Base-by-base conservation (phyloP, 2,888 invertebrate species). In the Pherbina coryleti region DNA sequence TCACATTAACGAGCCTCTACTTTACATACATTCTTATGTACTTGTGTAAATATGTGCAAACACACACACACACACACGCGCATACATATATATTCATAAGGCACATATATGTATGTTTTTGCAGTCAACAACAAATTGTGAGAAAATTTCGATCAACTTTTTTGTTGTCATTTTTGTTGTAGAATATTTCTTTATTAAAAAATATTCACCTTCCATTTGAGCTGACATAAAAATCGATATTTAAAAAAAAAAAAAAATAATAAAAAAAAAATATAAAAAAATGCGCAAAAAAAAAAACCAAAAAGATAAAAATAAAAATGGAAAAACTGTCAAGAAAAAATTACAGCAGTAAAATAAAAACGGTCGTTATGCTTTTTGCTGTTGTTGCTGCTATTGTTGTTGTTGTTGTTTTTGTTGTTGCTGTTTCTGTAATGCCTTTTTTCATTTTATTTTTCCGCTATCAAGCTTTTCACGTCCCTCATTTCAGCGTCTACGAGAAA, bases 201-300 rank as follows among this genome's bases (percentile, higher is more conserved):
- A 85, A 84, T 84, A 83, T 85, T 82, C 85, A 85, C 86, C 85
- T 85, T 85, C 84, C 85, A 85, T 85, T 85, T 83, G 83, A 84
- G 84, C 84, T 85, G 85, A 85, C 86, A 85, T 85, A 83, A 86
- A 85, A 85, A 85, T 85, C 85, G 85, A 85, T 85, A 86, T 84
- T 83, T 82, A 81, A 82, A 84, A 83, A 82, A 82, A 84, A 83
- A 82, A 82, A 82, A 85, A 73, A 37, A 44, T 62, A 31, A 71
- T 19, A 49, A 85, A 66, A 53, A 72, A 71, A 17, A 55, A 57
- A 37, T 7, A 55, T 66, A 53, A 72, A 66, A 72, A 73, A 72
- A 51, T 64, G n/a, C 44, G 44, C 67, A 75, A 69, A 67, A 73
- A 25, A 60, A 49, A 73, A 34, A 62, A 75, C 22, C 60, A 78